A percentile compares a stretch with the other conserved stretches of the same genome.
Conservation (phyloP, 2,888 invertebrate species). For the Diaphora mendica region DNA sequence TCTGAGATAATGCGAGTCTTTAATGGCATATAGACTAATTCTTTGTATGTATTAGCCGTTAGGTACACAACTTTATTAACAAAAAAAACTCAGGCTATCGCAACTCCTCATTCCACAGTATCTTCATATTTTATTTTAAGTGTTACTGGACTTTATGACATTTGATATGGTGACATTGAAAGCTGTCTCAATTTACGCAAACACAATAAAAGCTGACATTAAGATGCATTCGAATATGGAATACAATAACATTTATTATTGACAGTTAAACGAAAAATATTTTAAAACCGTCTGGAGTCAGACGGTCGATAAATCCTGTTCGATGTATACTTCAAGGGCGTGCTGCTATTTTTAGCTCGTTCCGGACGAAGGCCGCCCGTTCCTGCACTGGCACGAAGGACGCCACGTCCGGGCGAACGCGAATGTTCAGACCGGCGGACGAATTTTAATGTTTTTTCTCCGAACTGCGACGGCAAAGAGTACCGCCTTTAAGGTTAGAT, state of each 20-base stretch:
- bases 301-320: constrained; percentile 79
- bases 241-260: constrained; percentile 44
- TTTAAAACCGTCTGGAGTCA: constrained; percentile 47
- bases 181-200: constrained; percentile 36
- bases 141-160: constrained; percentile 23
- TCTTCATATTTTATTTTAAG: constrained; percentile 5
- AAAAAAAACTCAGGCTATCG: constrained; percentile 26
- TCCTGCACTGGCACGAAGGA: constrained; percentile 56
- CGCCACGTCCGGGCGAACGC: constrained; percentile 58
- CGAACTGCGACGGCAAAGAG: constrained; percentile 62
- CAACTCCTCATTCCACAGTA: constrained; percentile 6
- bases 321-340: constrained; percentile 80
- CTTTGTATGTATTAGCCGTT: constrained; percentile 39
- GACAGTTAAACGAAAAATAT: constrained; percentile 42
- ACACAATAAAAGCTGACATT: constrained; percentile 34
- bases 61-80: constrained; percentile 29
- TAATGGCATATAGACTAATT: constrained; percentile 38
- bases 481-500: constrained; percentile 57
- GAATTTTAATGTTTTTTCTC: constrained; percentile 72
- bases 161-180: constrained; percentile 40
- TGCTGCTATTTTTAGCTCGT: constrained; percentile 77
- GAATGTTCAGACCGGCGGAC: constrained; percentile 47
- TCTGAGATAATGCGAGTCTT: constrained; percentile 56
- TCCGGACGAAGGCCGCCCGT: constrained; percentile 72
- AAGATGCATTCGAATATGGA: constrained; percentile 29